Base-by-base conservation (phyloP, 1,140 invertebrate species). In the Cardiocondyla obscurior region DNA sequence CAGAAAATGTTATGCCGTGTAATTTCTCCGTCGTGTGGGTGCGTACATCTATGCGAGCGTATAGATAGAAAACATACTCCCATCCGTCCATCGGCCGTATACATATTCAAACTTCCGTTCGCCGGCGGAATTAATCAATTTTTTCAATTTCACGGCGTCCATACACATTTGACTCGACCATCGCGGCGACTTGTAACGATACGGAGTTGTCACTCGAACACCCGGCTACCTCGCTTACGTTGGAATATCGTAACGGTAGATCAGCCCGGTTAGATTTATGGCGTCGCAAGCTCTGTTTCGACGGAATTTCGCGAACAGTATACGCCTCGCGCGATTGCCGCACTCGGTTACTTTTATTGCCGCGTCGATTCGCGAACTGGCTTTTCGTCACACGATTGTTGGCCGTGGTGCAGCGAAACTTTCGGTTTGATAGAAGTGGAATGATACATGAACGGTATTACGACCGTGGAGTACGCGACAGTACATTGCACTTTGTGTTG, bases 301-400 rank as follows among this genome's bases (percentile, higher is more conserved):
- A 67, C 33, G 46, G 62, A 79, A 79, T 69, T 79, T 79, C 33
- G 62, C 62, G 22, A 79, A 67, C 73, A 51, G 73, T 64, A 33
- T 64, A 64, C 57, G 72, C n/a, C 62, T 74, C 55, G 74, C 33
- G 33, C 74, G 62, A 69, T 79, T 67, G 74, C 74, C 74, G 46
- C 74, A 79, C 74, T 79, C 62, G 42, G 62, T 79, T 79, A 79
- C 62, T 79, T 79, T 79, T 79, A 79, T 79, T 69, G 74, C 62
- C 62, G 62, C 42, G 74, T 79, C 74, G 69, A 79, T 79, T 79
- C 62, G 74, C 33, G 62, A 33, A 25, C 46, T 28, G n/a, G 62
- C 46, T 22, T 67, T 79, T 79, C 74, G 74, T 79, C 74, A 53
- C 62, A 33, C 46, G 74, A 79, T 69, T 42, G 74, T 42, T 53